These are phyloP conservation scores for Morone saxatilis DNA, from an alignment of 2,113 vertebrate genomes.

Conservation along the genomic window DNA sequence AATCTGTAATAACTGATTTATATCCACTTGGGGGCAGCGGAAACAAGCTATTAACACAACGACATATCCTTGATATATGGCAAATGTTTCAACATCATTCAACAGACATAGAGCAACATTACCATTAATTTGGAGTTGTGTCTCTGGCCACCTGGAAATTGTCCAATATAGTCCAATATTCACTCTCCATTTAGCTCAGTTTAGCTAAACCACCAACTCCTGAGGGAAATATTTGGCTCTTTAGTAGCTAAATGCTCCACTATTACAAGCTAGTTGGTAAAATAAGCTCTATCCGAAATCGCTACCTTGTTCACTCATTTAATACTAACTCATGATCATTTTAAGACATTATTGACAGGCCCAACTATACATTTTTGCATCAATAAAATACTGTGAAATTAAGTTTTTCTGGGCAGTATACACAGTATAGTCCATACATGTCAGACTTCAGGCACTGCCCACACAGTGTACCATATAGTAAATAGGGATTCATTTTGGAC, in stretches of 20 bases:
- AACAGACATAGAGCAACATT: background rate
- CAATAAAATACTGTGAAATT: background rate
- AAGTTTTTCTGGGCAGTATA: background rate
- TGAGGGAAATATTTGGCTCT: background rate
- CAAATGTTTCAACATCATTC: background rate
- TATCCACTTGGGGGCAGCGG: background rate
- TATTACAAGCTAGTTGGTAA: background rate
- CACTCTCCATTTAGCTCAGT: background rate
- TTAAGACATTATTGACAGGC: background rate
- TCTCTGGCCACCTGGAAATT: background rate
- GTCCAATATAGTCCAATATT: background rate
- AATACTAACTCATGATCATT: background rate
- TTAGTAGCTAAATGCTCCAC: background rate
- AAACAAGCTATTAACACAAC: background rate
- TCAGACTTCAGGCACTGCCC: background rate
- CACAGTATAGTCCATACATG: background rate
- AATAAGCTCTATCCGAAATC: background rate
- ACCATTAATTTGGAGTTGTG: background rate
- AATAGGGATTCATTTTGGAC: no score
- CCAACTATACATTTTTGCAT: no score
- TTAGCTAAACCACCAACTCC: background rate
- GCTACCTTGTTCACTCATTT: background rate
- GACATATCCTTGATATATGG: background rate
- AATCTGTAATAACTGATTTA: background rate
- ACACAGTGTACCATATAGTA: no score